A percentile compares a stretch with the other conserved stretches of the same genome.
Conservation (phyloP, 2,888 invertebrate species). For the Troglohyphantes excavatus region DNA sequence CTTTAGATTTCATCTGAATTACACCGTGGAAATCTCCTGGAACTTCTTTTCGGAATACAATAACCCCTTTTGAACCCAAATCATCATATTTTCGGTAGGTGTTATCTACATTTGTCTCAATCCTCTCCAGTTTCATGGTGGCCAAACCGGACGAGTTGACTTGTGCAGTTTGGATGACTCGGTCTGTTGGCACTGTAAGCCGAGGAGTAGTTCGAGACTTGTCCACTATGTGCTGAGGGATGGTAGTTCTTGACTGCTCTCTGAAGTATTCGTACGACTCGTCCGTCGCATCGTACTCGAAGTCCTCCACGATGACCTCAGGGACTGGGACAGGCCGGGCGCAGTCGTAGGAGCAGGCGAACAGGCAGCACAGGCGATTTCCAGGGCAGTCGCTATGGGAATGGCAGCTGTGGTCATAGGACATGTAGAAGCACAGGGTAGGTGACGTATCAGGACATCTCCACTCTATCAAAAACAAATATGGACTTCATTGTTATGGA, state of each 20-base stretch:
- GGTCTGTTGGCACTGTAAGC: not conserved
- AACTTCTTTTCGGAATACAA: not conserved
- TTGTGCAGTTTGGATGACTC: not conserved
- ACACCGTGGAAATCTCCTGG: not conserved
- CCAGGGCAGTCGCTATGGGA: constrained; percentile 35
- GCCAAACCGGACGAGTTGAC: not conserved
- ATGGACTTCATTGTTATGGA: too few species aligned
- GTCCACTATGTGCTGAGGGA: not conserved
- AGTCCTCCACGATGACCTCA: not conserved
- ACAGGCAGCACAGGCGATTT: constrained; percentile 34
- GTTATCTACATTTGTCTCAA: not conserved
- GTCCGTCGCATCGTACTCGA: not conserved
- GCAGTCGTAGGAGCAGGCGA: constrained; percentile 41
- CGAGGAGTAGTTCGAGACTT: not conserved
- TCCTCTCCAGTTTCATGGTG: too few species aligned
- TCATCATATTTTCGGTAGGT: not conserved
- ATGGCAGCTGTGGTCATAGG: constrained; percentile 18
- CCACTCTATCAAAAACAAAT: constrained; percentile 6
- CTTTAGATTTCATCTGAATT: not conserved
- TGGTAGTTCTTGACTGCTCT: too few species aligned
- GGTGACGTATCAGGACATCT: constrained; percentile 16
- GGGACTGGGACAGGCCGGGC: not conserved
- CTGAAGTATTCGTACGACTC: not conserved
- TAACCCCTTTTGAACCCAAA: too few species aligned
- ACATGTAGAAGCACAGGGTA: constrained; percentile 5